Evolutionary conservation across 2,888 invertebrate genomes (phyloP), one percentile per base, ranked within the genome.

Genomic region (Thymelicus sylvestris): DNA sequence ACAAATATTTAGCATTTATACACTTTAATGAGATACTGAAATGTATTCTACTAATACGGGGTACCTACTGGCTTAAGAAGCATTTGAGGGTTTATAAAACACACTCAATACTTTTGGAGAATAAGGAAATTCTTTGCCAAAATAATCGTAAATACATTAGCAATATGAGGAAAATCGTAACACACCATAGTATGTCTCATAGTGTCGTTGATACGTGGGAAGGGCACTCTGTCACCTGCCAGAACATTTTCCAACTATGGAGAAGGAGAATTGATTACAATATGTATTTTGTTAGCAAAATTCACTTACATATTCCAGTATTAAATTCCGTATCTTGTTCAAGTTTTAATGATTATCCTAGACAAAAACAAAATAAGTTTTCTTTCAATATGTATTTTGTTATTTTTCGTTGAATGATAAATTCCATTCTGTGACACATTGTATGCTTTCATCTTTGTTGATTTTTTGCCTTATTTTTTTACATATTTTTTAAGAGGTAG

Each of bases 141-240:
- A 47, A 39, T 59, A 38, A 62, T 62, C 44, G 61, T 62, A 62
- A 41, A 39, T 61, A 50, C 66, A 68, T 38, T 68, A 78, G 81
- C 78, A 79, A 78, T 77, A 75, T 69, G 73, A 75, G 81, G 76
- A 79, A 76, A 80, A 74, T 61, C 41, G 13, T 63, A 83, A 91
- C 89, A 86, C 87, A 90, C 89, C 90, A 87, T 86, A 78, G 83
- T 77, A 77, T 75, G 78, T 89, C 87, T 86, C 89, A 90, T 77
- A 88, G 84, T 79, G 82, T 76, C 81, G 89, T 87, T 75, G 85
- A 83, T 80, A 83, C 76, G 81, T 83, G 85, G 72, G 86, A 82
- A 74, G 86, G 81, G 83, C 87, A 87, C 77, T 84, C 86, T 79
- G 86, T 86, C 86, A 90, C 90, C 91, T 90, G 91, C 83, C 80